Conservation (phyloP, 2,888 invertebrate genomes). For the Lissocephala sabroskyi region DNA sequence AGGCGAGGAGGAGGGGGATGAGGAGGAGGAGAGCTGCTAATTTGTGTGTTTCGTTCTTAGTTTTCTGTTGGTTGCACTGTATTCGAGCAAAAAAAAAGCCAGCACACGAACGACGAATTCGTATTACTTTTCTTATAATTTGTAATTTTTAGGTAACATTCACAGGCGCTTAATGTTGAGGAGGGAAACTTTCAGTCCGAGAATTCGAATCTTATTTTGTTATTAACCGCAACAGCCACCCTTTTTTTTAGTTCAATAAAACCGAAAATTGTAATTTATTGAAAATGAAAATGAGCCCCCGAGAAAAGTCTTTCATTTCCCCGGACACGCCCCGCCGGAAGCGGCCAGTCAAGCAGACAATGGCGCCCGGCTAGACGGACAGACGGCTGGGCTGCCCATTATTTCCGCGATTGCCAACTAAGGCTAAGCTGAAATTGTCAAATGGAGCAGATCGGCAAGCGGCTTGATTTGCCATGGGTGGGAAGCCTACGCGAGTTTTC, state of each 20-base stretch:
- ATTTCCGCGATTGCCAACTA: conserved; percentile 56
- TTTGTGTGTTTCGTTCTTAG: conserved; percentile 28
- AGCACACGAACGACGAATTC: conserved; percentile 16
- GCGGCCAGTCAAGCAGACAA: too few species aligned
- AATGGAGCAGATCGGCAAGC: too few species aligned
- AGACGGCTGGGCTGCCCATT: conserved; percentile 35
- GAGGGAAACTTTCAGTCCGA: not conserved
- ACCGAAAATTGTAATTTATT: conserved; percentile 56
- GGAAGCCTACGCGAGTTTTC: conserved; percentile 31
- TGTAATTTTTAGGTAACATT: conserved; percentile 28
- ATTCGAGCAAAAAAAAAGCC: conserved; percentile 20
- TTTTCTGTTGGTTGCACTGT: conserved; percentile 32
- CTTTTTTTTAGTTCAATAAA: conserved; percentile 57
- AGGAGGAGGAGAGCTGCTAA: not conserved
- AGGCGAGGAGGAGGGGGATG: conserved; percentile 15
- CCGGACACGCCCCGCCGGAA: too few species aligned
- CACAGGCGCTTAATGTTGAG: conserved; percentile 23
- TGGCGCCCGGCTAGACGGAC: too few species aligned
- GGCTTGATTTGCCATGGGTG: too few species aligned
- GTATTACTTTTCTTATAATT: not conserved
- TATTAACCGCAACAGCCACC: conserved; percentile 52
- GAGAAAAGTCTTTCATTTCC: conserved; percentile 12
- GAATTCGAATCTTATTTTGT: conserved; percentile 48
- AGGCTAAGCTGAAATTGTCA: conserved; percentile 45
- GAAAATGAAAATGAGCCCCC: conserved; percentile 24